Base-by-base conservation (phyloP, 2,888 invertebrate genomes). In the Parnassius orleans region DNA sequence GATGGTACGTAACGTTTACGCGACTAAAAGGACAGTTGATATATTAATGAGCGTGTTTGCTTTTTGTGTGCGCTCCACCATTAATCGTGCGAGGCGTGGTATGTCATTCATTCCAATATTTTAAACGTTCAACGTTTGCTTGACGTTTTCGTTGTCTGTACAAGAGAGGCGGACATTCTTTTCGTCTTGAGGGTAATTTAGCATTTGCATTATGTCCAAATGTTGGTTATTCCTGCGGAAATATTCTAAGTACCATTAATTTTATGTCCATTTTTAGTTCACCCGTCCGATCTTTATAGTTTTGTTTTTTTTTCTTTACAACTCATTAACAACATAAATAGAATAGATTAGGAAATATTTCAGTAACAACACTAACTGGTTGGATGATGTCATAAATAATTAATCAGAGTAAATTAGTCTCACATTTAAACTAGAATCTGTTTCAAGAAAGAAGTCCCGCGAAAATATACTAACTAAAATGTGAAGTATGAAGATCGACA, bases 101-200 rank as follows among this genome's bases (percentile, higher is more conserved):
- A 90, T 91, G 91, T 90, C 91, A 91, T 91, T 90, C 90, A 91
- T 89, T 90, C 91, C 90, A 86, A 90, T 90, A 90, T 90, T 91
- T 90, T 90, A 90, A 90, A 87, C 87, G 83, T 74, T 80, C 81
- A 75, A 75, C 71, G 81, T 84, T 75, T 72, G 74, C 80, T 78
- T 83, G 86, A 83, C 86, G 85, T 85, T 88, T 87, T 84, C 87
- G 89, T 84, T 89, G 88, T 86, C 82, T 75, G 80, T 85, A 87
- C 89, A 82, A 80, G 80, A 76, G 78, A 83, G 79, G 80, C 80
- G 80, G 80, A 75, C 83, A 87, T 89, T 86, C 87, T 81, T 78
- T 68, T 76, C 72, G 76, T 77, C 80, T 76, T 69, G 66, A 67
- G 72, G 75, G 75, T 62, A 65, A 69, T 67, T 67, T 65, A 64